phyloP scores from a whole-genome alignment of 92 coral and sea anemone species.

The Pocillopora meandrina region DNA sequence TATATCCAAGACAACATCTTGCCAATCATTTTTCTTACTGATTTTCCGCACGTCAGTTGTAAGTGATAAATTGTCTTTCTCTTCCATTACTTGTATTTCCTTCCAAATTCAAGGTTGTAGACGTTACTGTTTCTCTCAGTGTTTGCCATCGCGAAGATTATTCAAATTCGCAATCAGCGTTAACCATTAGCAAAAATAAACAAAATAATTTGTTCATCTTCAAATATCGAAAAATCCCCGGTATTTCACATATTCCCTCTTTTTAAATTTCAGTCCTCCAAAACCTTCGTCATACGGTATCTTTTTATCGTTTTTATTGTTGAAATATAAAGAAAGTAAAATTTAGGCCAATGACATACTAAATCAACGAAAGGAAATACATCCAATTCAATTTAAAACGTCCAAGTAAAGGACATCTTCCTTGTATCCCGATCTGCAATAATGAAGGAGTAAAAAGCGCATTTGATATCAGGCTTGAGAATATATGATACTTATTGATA shows the following conservation, averaged over 20 bases:
- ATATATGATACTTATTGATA: no score
- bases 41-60: neutral
- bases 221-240: neutral
- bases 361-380: neutral
- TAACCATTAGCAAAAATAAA: neutral
- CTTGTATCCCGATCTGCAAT: no score
- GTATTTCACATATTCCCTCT: neutral
- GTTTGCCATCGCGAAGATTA: neutral
- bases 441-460: no score
- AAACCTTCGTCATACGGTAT: neutral
- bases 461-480: no score
- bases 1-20: no score
- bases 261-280: neutral
- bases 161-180: neutral
- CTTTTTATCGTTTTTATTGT: neutral
- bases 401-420: neutral
- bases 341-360: neutral
- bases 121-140: neutral
- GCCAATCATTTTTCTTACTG: neutral
- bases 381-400: neutral
- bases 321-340: neutral
- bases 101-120: neutral
- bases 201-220: neutral
- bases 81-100: neutral
- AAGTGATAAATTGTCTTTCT: neutral